Percentiles rank a stretch among this genome's conserved stretches.
Conservation (phyloP, 2,113 vertebrate genomes). For the Onychostoma macrolepis region DNA sequence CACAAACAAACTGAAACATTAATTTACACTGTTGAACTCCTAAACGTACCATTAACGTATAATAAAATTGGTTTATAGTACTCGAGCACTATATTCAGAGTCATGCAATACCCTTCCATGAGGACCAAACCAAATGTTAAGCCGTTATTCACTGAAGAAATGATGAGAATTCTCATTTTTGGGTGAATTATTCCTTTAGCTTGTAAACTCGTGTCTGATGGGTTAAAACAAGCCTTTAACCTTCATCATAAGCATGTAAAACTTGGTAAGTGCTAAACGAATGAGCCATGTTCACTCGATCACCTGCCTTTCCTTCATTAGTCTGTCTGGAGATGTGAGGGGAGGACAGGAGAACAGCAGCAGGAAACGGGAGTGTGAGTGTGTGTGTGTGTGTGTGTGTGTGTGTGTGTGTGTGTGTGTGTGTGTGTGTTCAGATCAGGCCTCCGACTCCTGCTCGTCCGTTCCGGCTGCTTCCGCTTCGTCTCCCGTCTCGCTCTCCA, state of each 20-base stretch:
- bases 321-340: not conserved
- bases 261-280: not conserved
- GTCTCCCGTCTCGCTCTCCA: constrained; percentile 78
- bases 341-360: constrained; percentile 12
- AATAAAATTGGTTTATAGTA: not conserved
- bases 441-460: constrained; percentile 90
- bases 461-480: constrained; percentile 70
- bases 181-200: not conserved
- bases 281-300: not conserved
- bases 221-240: not conserved
- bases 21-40: not conserved
- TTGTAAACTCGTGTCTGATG: not conserved
- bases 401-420: not conserved
- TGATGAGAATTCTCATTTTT: not conserved
- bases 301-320: not conserved
- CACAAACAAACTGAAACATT: not conserved
- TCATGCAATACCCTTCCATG: not conserved
- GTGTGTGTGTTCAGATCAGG: constrained; percentile 67
- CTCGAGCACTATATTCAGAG: not conserved
- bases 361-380: not conserved
- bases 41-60: not conserved
- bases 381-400: not conserved
- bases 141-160: not conserved
- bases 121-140: not conserved
- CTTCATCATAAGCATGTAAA: not conserved